phyloP scores from a whole-genome alignment of 2,113 vertebrate genomes.

The Antechinus stuartii region DNA sequence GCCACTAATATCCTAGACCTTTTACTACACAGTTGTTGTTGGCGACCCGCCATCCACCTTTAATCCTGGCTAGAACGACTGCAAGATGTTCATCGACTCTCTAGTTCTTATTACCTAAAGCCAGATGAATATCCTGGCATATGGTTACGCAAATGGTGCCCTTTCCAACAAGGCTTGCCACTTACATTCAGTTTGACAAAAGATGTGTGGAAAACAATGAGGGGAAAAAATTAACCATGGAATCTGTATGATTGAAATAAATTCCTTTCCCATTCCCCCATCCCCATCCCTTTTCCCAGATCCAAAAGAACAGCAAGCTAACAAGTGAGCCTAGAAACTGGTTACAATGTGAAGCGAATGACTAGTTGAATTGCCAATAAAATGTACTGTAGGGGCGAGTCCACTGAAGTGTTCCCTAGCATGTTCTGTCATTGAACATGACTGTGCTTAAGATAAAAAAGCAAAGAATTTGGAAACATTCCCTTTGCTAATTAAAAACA shows the following conservation, averaged over 20 bases:
- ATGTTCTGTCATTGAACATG: neutral
- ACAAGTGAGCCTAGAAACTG: conserved; percentile 35
- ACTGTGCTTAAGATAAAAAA: conserved; percentile 50
- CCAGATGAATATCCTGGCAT: conserved; percentile 61
- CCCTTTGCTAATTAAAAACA: conserved; percentile 62
- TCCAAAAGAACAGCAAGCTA: conserved; percentile 29
- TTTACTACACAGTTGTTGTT: conserved; percentile 39
- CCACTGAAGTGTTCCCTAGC: neutral
- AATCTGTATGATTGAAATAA: conserved; percentile 45
- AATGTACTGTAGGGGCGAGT: conserved; percentile 40
- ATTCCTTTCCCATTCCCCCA: neutral
- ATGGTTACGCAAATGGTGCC: conserved; percentile 47
- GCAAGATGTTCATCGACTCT: conserved; percentile 54
- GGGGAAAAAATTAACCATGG: conserved; percentile 24
- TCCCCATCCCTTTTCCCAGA: neutral
- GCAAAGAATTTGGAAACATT: conserved; percentile 30
- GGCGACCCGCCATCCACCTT: conserved; percentile 55
- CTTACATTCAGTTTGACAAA: conserved; percentile 56
- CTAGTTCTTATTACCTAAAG: conserved; percentile 50
- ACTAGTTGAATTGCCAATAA: conserved; percentile 46
- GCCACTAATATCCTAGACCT: conserved; percentile 45
- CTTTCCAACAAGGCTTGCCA: conserved; percentile 62
- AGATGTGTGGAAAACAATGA: conserved; percentile 36
- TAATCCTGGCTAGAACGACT: conserved; percentile 59
- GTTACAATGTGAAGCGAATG: conserved; percentile 37